Evolutionary conservation across 2,888 invertebrate species (phyloP), one percentile per base, ranked within the genome.

Genomic region (Cheilosia grossa): DNA sequence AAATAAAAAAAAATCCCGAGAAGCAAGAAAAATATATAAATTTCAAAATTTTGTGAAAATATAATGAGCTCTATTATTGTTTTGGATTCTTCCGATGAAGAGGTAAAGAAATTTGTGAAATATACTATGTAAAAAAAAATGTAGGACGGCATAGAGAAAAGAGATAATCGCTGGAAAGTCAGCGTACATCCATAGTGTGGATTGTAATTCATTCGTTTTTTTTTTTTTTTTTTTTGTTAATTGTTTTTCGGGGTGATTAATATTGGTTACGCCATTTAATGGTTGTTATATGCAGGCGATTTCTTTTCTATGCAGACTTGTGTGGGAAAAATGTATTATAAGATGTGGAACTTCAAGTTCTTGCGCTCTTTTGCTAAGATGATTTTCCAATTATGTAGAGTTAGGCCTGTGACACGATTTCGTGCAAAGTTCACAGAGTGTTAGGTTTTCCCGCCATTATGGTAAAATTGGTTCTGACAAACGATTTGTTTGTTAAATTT

Each of bases 1-100:
- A 30, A 56, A 33, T 7, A 7, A 66, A 24, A 51, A n/a, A 54
- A 30, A 42, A 4, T 33, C 51, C 24, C 10, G 10, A 15, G 2
- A 19, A 47, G 6, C 15, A 44, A 44, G 44, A 44, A 19, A 47
- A 51, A 19, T 17, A 56, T n/a, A n/a, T 30, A 30, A 19, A 21
- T 24, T 33, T 30, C 30, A 37, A 19, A 56, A 44, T 30, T 61
- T 44, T 44, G 47, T 51, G 42, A 30, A 72, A 33, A 69, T 2
- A 85, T 83, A 87, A 90, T 91, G 90, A 90, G 89, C 87, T 89
- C 90, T 75, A 90, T 91, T 87, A 91, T 92, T 88, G 90, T 90
- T 81, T 89, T 92, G 88, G 91, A 91, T 89, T 90, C 91, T 67
- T 91, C 91, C 70, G 92, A 92, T 81, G 92, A 92, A 88, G 92